Base-by-base conservation (phyloP, 2,113 vertebrate genomes). In the Haemorhous mexicanus region DNA sequence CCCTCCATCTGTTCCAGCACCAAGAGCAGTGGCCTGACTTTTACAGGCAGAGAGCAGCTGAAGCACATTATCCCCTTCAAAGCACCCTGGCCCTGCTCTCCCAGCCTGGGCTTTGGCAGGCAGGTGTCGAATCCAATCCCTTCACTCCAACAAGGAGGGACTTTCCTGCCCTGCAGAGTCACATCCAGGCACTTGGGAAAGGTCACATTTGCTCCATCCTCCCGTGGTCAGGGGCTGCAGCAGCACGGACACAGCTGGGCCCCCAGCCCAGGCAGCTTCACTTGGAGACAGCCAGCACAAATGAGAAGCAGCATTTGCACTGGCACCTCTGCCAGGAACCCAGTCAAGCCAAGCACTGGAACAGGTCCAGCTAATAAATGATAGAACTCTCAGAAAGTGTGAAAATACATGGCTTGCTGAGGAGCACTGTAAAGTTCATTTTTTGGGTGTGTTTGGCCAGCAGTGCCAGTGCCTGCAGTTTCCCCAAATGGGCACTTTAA, bases 71-170 rank as follows among this genome's bases (percentile, higher is more conserved):
- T 55, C 14, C 58, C 72, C 64, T 73, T n/a, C 82, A 74, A 33
- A 83, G 62, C 55, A 56, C 21, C 82, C 77, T 27, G 91, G 61
- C 83, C 79, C 6, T 10, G 61, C 81, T 80, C 70, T 6, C 67
- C 20, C 50, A 76, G 70, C 81, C 89, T 1, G 70, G 16, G 50
- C 77, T 41, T 12, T 61, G 46, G 76, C 5, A 6, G 63, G 91
- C 89, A 91, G 84, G 78, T 91, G 95, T 95, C 87, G 0, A 30
- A 33, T 52, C 78, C 90, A 77, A 94, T 93, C 91, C 84, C 84
- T 86, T 95, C 95, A 87, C 64, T 59, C 11, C 1, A 2, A 3
- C 47, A 32, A 59, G 55, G 63, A 90, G 59, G 68, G 72, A 67
- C 70, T 23, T 56, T 44, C 72, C 93, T 90, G 93, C 89, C 91